Percentiles rank a stretch among this genome's conserved stretches.
phyloP scores from a whole-genome alignment of 1,140 invertebrate genomes.

The Lasaia peninsularis region DNA sequence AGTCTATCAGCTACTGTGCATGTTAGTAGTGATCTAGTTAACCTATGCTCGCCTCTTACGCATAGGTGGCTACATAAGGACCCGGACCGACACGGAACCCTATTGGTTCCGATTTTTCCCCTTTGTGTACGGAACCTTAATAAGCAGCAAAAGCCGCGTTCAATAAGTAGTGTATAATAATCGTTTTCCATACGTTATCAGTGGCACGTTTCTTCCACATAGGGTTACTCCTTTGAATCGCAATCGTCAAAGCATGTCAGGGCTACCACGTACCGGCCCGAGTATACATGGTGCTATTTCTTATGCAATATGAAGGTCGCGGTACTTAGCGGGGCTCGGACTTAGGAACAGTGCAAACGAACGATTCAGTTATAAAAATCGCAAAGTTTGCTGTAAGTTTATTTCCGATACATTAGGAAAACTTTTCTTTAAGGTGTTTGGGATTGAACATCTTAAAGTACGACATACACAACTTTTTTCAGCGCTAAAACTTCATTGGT shows the following conservation, averaged over 20 bases:
- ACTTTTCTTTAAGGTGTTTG: not conserved
- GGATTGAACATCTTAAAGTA: too few species aligned
- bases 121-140: too few species aligned
- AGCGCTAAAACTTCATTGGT: too few species aligned
- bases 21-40: too few species aligned
- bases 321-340: constrained; percentile 12
- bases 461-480: too few species aligned
- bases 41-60: too few species aligned
- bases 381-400: not conserved
- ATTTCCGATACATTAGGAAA: too few species aligned
- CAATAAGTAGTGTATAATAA: not conserved
- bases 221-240: constrained; percentile 19
- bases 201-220: constrained; percentile 16
- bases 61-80: too few species aligned
- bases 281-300: constrained; percentile 12
- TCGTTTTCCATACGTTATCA: not conserved
- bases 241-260: constrained; percentile 50
- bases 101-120: too few species aligned
- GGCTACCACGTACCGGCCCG: constrained; percentile 43
- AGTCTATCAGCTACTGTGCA: too few species aligned
- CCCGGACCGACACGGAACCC: too few species aligned
- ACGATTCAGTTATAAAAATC: not conserved
- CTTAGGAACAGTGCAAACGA: not conserved
- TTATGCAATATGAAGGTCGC: constrained; percentile 20
- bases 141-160: not conserved